A percentile compares a stretch with the other conserved stretches of the same genome.
phyloP scores from a whole-genome alignment of 2,113 vertebrate genomes.

The Proteles cristata region DNA sequence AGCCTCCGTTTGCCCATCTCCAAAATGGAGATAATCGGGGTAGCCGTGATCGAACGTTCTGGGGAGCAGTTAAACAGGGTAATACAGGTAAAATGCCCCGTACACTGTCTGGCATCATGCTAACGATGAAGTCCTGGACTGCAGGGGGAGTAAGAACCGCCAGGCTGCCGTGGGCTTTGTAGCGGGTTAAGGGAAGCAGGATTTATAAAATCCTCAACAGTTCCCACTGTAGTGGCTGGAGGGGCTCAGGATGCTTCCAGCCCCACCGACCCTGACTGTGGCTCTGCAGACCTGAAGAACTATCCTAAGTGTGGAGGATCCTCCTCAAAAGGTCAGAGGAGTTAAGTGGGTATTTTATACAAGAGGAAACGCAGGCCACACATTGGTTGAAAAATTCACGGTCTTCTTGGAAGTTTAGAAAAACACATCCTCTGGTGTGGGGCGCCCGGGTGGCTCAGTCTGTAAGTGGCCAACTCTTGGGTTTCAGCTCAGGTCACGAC shows the following conservation, averaged over 20 bases:
- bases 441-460: neutral
- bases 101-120: neutral
- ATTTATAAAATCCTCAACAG: neutral
- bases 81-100: fast-evolving
- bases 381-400: neutral
- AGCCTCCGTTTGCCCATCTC: neutral
- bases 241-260: neutral
- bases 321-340: neutral
- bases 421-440: neutral
- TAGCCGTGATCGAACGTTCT: fast-evolving
- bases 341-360: neutral
- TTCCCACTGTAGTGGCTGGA: neutral
- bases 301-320: neutral
- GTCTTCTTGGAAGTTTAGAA: neutral
- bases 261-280: neutral
- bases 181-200: neutral
- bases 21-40: neutral
- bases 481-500: neutral
- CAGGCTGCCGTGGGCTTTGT: neutral
- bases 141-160: neutral
- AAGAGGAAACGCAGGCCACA: neutral
- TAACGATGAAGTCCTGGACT: neutral
- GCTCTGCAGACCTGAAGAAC: neutral
- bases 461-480: neutral
- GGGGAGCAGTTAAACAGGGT: neutral